Percentiles rank a stretch among this genome's conserved stretches.
Evolutionary conservation across 2,113 vertebrate genomes (phyloP).

Genomic region (Puffinus mauretanicus): DNA sequence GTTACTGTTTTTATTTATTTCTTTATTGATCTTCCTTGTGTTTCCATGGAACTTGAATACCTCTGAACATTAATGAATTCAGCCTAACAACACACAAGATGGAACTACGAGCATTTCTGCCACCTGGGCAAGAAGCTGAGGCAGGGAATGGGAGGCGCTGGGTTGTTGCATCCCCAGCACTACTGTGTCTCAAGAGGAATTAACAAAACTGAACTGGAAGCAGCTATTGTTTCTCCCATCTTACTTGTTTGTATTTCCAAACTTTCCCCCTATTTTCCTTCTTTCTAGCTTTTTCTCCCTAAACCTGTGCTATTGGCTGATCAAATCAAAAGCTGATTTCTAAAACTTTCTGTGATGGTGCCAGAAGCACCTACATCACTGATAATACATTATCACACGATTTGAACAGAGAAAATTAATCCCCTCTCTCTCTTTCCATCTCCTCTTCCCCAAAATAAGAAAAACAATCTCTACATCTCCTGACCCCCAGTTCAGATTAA

Average conservation of each 20-base stretch:
- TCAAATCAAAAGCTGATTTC: constrained; percentile 40
- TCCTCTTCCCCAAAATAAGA: background rate
- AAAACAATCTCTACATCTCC: background rate
- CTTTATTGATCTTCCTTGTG: background rate
- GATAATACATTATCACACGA: background rate
- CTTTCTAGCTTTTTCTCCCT: background rate
- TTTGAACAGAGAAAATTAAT: background rate
- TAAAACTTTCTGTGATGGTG: background rate
- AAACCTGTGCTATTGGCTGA: background rate
- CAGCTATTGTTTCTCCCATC: background rate
- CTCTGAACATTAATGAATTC: background rate
- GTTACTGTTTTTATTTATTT: background rate
- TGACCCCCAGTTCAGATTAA: background rate
- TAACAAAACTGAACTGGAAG: background rate
- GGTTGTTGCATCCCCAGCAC: background rate
- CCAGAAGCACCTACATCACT: background rate
- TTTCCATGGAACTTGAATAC: background rate
- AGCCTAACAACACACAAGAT: background rate
- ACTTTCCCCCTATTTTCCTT: background rate
- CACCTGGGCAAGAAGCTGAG: background rate
- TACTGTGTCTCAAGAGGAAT: background rate
- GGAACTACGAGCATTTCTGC: background rate
- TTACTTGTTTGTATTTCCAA: background rate
- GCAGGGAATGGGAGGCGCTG: background rate
- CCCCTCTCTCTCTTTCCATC: background rate